A percentile compares a stretch with the other conserved stretches of the same genome.
phyloP scores from a whole-genome alignment of 2,797 vertebrate species.

The Threskiornis aethiopicus region DNA sequence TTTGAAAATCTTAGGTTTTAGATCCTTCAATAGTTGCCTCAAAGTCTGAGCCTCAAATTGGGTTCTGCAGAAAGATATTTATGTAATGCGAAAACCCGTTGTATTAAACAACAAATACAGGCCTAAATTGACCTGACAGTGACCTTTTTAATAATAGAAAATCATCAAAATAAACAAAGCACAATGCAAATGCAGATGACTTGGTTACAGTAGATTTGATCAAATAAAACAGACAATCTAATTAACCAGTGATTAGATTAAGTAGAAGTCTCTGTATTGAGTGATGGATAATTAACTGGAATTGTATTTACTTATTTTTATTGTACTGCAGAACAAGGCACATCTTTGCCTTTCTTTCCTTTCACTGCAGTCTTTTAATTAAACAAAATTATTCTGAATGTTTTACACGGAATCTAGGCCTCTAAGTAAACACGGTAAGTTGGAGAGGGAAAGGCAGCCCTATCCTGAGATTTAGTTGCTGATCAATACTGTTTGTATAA shows the following conservation, averaged over 20 bases:
- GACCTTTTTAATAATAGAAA: conserved; percentile 58
- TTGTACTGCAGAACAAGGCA: conserved; percentile 44
- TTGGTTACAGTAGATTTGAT: conserved; percentile 69
- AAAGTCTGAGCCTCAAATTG: background rate
- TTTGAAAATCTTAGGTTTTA: background rate
- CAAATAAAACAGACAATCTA: conserved; percentile 72
- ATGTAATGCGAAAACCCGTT: background rate
- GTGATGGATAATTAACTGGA: conserved; percentile 70
- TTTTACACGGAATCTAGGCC: background rate
- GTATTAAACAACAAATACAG: background rate
- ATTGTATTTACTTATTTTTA: conserved; percentile 63
- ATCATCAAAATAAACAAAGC: conserved; percentile 52
- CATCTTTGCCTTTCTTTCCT: conserved; percentile 55
- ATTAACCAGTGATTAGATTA: conserved; percentile 74
- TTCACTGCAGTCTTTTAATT: conserved; percentile 54
- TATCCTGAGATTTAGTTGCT: background rate
- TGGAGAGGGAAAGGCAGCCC: background rate
- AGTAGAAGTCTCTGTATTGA: conserved; percentile 65
- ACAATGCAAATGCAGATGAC: conserved; percentile 65
- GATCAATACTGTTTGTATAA: conserved; percentile 8
- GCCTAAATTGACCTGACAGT: conserved; percentile 5
- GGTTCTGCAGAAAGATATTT: background rate
- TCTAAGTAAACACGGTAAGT: background rate
- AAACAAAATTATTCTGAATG: conserved; percentile 12
- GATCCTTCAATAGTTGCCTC: background rate